phyloP scores from a whole-genome alignment of 1,140 invertebrate species.

The Phortica variegata region DNA sequence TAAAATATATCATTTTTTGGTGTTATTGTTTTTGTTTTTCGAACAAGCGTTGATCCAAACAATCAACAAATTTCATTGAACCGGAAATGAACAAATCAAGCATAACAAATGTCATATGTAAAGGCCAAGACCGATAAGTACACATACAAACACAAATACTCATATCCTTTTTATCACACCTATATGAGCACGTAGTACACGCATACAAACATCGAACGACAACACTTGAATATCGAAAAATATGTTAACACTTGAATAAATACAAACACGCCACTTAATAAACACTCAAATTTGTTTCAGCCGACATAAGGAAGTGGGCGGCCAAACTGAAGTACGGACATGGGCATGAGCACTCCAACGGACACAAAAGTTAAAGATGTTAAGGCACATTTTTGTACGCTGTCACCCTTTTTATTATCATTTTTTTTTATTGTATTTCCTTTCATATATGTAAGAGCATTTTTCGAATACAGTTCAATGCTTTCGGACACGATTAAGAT shows the following conservation, averaged over 20 bases:
- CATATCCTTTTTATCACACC: no score
- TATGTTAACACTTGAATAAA: slow-evolving; percentile 42
- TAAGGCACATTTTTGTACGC: background rate
- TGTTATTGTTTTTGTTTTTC: no score
- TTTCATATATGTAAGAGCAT: no score
- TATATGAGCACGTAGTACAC: no score
- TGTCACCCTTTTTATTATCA: background rate
- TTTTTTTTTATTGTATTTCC: slow-evolving; percentile 2
- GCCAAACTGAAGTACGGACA: no score
- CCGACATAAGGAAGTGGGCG: no score
- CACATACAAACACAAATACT: background rate
- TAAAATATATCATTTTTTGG: slow-evolving; percentile 45
- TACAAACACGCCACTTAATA: slow-evolving; percentile 45
- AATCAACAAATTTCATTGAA: slow-evolving; percentile 34
- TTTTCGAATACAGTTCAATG: slow-evolving; percentile 32
- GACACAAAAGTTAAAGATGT: no score
- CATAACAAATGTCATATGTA: slow-evolving; percentile 9
- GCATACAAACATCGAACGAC: background rate
- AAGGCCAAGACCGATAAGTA: no score
- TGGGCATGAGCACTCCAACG: no score
- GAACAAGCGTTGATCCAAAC: no score
- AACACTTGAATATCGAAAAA: slow-evolving; percentile 12
- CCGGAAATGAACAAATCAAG: slow-evolving; percentile 47
- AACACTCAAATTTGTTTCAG: slow-evolving; percentile 5
- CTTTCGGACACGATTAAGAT: slow-evolving; percentile 42